Evolutionary conservation across 1,140 invertebrate genomes (phyloP).

Genomic region (Bombus fervidus): DNA sequence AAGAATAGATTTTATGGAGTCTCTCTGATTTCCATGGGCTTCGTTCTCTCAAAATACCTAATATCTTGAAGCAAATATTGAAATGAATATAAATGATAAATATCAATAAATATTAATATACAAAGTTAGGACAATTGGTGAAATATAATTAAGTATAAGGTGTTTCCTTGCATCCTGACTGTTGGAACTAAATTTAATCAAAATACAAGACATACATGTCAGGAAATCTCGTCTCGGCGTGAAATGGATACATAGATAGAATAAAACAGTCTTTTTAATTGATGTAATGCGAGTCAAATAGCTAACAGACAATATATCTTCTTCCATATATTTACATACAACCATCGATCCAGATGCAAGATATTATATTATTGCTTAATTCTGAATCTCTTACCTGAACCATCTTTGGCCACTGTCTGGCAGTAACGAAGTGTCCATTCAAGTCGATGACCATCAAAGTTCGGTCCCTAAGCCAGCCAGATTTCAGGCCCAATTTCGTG

Average conservation of each 20-base stretch:
- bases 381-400: conserved; percentile 75
- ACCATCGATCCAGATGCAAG: neutral
- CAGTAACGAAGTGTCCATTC: conserved; percentile 82
- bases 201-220: too few species aligned
- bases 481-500: conserved; percentile 79
- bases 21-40: too few species aligned
- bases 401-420: conserved; percentile 82
- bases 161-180: neutral
- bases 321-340: neutral
- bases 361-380: neutral
- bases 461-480: conserved; percentile 82
- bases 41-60: too few species aligned
- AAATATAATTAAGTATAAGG: neutral
- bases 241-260: too few species aligned
- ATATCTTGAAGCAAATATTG: neutral
- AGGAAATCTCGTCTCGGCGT: too few species aligned
- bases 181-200: too few species aligned
- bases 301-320: too few species aligned
- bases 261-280: too few species aligned
- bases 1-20: neutral
- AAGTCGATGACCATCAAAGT: conserved; percentile 82
- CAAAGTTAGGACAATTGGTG: too few species aligned
- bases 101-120: too few species aligned
- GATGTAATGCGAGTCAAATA: too few species aligned
- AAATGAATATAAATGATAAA: too few species aligned